Conservation (phyloP, 2,113 vertebrate genomes). For the Penelope pileata region DNA sequence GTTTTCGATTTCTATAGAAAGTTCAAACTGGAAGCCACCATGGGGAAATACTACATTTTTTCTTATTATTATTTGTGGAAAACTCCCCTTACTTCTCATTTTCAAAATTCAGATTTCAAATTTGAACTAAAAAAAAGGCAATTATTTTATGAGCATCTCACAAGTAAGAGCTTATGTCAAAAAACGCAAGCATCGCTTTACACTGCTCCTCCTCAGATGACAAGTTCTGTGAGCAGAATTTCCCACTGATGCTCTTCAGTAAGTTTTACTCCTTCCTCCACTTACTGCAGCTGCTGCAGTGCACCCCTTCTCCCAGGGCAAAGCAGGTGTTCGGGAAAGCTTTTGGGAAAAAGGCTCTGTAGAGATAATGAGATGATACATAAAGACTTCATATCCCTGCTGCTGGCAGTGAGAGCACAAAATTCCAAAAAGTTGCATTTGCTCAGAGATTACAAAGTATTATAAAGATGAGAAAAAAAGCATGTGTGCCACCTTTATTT, state of each 20-base stretch:
- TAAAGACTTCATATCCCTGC: neutral
- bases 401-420: neutral
- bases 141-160: neutral
- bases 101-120: neutral
- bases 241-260: neutral
- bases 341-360: neutral
- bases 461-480: neutral
- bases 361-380: neutral
- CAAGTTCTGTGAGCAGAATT: neutral
- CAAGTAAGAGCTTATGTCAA: neutral
- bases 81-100: neutral
- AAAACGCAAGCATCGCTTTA: neutral
- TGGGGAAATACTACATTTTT: neutral
- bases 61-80: neutral
- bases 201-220: neutral
- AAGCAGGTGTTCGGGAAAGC: neutral
- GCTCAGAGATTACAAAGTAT: neutral
- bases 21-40: neutral
- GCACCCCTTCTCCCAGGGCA: neutral
- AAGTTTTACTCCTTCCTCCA: fast-evolving
- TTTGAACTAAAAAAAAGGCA: neutral
- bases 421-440: neutral
- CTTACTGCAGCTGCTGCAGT: fast-evolving
- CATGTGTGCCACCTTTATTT: neutral
- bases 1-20: neutral